These are phyloP conservation scores for Leptinotarsa undecemlineata DNA, from an alignment of 1,140 invertebrate genomes.

Conservation along the genomic window DNA sequence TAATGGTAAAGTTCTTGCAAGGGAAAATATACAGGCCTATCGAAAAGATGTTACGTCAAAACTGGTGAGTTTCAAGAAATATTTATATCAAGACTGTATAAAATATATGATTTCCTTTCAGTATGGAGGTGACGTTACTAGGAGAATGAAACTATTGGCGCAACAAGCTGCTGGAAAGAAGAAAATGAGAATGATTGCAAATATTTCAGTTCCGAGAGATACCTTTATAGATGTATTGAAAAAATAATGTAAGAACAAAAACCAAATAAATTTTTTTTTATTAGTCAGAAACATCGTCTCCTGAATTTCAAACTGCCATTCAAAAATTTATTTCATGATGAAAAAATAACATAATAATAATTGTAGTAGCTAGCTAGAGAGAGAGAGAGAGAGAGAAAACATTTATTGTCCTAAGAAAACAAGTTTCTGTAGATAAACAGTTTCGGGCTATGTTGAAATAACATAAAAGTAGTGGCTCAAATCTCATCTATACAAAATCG, in stretches of 20 bases:
- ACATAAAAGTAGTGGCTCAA: too few relatives aligned
- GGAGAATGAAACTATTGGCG: conserved; percentile 86
- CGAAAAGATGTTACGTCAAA: conserved; percentile 93
- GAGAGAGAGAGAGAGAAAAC: too few relatives aligned
- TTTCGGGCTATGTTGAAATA: too few relatives aligned
- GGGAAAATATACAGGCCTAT: conserved; percentile 85
- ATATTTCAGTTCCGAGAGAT: conserved; percentile 87
- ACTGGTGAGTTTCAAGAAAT: conserved; percentile 67
- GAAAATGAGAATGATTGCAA: conserved; percentile 87
- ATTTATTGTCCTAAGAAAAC: too few relatives aligned
- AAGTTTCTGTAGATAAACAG: too few relatives aligned
- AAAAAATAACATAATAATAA: too few relatives aligned
- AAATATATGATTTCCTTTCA: conserved; percentile 54
- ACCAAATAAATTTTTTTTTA: neutral
- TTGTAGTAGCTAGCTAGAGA: too few relatives aligned
- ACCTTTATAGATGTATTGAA: conserved; percentile 93
- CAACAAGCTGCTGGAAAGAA: conserved; percentile 93
- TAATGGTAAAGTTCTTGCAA: conserved; percentile 79
- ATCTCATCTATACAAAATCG: too few relatives aligned
- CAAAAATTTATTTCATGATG: too few relatives aligned
- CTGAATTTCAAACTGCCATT: too few relatives aligned
- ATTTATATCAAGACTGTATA: neutral
- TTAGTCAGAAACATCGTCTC: too few relatives aligned
- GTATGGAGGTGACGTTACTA: conserved; percentile 92
- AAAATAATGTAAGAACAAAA: conserved; percentile 58